A percentile compares a stretch with the other conserved stretches of the same genome.
These are phyloP conservation scores for Myotis pilosus DNA, from an alignment of 2,797 vertebrate species.

Conservation along the genomic window DNA sequence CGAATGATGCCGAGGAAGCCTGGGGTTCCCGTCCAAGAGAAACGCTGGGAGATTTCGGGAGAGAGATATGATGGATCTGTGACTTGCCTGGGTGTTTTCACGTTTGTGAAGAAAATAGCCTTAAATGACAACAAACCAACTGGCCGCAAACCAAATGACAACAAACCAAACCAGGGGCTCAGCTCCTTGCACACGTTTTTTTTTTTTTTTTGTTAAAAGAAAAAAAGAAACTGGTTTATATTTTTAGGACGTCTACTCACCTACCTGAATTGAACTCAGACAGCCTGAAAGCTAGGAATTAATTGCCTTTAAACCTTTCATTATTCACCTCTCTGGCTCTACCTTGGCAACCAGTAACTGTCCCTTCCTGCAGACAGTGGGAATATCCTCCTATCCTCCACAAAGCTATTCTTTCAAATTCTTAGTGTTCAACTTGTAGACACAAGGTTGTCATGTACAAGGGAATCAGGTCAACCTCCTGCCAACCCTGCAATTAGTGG, in stretches of 20 bases:
- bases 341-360: background rate
- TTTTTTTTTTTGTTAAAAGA: background rate
- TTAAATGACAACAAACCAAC: background rate
- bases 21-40: background rate
- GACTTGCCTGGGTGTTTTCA: background rate
- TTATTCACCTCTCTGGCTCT: background rate
- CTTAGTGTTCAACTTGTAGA: background rate
- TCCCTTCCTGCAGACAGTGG: background rate
- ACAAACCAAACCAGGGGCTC: background rate
- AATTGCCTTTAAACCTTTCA: background rate
- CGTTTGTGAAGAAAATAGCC: slow-evolving; percentile 40
- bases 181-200: background rate
- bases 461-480: background rate
- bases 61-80: background rate
- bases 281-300: background rate
- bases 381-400: background rate
- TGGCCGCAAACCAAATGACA: background rate
- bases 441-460: background rate
- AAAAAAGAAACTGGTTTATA: background rate
- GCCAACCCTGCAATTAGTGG: no score
- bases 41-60: background rate
- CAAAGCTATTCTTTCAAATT: background rate
- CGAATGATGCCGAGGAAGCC: background rate
- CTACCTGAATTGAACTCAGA: background rate
- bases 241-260: background rate